A percentile compares a stretch with the other conserved stretches of the same genome.
Conservation (phyloP, 2,888 invertebrate genomes). For the Torymus tubicola region DNA sequence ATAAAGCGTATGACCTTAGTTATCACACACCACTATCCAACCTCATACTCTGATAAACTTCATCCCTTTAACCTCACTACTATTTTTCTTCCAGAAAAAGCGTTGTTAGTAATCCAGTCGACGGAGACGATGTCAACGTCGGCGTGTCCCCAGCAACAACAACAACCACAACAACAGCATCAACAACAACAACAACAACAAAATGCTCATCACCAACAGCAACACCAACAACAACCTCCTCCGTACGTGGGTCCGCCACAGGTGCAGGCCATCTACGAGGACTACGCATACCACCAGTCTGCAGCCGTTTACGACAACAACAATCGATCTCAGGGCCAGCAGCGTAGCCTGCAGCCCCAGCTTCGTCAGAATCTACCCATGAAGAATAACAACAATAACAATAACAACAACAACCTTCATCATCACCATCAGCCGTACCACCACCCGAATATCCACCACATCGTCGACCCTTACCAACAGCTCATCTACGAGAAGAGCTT, state of each 20-base stretch:
- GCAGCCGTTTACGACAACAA: conserved; percentile 55
- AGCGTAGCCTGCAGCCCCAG: conserved; percentile 4
- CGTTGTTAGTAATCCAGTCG: conserved; percentile 65
- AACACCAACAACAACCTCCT: conserved; percentile 61
- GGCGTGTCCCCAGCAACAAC: conserved; percentile 58
- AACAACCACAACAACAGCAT: conserved; percentile 57
- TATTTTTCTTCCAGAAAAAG: conserved; percentile 69
- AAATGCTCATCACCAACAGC: conserved; percentile 47
- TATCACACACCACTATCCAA: background rate
- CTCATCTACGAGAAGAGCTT: conserved; percentile 39
- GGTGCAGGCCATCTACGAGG: conserved; percentile 57
- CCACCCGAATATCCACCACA: conserved; percentile 20
- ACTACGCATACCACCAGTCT: conserved; percentile 23
- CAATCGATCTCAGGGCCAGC: conserved; percentile 44
- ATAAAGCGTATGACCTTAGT: too few species aligned
- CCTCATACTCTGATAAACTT: background rate
- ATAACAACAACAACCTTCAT: conserved; percentile 39
- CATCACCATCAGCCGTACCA: conserved; percentile 56
- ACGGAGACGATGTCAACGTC: conserved; percentile 62
- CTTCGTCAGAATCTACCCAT: conserved; percentile 15
- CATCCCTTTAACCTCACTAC: too few species aligned
- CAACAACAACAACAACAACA: conserved; percentile 52
- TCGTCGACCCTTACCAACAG: conserved; percentile 39
- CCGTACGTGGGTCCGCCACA: conserved; percentile 70
- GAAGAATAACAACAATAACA: conserved; percentile 24